These are phyloP conservation scores for Diadumene lineata DNA, from an alignment of 92 coral and sea anemone genomes.

Conservation along the genomic window DNA sequence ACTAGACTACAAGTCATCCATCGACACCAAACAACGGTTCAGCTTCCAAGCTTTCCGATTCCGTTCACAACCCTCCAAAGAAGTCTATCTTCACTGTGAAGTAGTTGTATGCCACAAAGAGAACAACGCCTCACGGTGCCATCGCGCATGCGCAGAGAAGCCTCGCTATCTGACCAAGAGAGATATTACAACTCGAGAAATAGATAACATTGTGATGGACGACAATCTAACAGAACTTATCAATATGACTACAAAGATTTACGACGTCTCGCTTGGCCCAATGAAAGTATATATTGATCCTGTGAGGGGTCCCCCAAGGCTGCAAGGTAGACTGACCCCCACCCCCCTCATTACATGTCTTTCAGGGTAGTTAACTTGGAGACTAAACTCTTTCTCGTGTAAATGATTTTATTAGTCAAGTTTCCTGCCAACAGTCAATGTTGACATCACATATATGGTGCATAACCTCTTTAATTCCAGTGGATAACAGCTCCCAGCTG, in stretches of 20 bases:
- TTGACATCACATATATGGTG: too few species aligned
- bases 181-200: slow-evolving; percentile 39
- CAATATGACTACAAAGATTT: slow-evolving; percentile 25
- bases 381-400: too few species aligned
- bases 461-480: too few species aligned
- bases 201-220: slow-evolving; percentile 1
- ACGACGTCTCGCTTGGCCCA: slow-evolving; percentile 39
- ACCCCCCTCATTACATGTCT: not conserved
- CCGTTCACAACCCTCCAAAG: slow-evolving; percentile 31
- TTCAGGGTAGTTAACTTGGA: too few species aligned
- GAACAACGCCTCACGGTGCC: slow-evolving; percentile 55
- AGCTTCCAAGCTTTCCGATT: slow-evolving; percentile 61
- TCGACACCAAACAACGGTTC: slow-evolving; percentile 48
- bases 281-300: slow-evolving; percentile 38
- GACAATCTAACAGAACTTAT: slow-evolving; percentile 25
- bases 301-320: slow-evolving; percentile 7
- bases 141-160: slow-evolving; percentile 40
- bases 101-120: slow-evolving; percentile 50
- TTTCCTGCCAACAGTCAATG: too few species aligned
- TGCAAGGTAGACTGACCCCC: slow-evolving; percentile 17
- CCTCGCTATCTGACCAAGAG: slow-evolving; percentile 38
- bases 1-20: slow-evolving; percentile 57
- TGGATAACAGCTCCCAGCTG: too few species aligned
- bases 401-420: too few species aligned
- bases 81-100: slow-evolving; percentile 64